Percentiles rank a stretch among this genome's conserved stretches.
Evolutionary conservation across 1,140 invertebrate species (phyloP).

Genomic region (Drosophila erecta): DNA sequence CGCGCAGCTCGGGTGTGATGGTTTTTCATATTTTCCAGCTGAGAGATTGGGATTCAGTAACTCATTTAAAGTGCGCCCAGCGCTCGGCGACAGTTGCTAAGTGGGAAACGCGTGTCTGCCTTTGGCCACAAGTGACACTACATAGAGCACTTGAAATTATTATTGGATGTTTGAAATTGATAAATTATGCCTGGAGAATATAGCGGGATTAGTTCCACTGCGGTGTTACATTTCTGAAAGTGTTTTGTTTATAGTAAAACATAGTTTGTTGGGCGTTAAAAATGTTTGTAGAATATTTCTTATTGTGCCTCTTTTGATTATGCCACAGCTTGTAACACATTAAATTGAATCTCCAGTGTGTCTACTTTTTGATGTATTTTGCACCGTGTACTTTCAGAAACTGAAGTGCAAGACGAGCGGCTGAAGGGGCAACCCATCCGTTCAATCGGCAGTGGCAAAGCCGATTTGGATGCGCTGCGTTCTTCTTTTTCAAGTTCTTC

Average conservation of each 20-base stretch:
- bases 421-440: slow-evolving; percentile 5
- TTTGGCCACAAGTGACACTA: slow-evolving; percentile 54
- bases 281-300: not conserved
- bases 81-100: slow-evolving; percentile 42
- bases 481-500: slow-evolving; percentile 1
- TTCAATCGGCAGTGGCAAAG: slow-evolving; percentile 45
- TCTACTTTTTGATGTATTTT: not conserved
- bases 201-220: not conserved
- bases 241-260: too few species aligned
- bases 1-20: slow-evolving; percentile 24
- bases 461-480: slow-evolving; percentile 63
- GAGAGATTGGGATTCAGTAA: slow-evolving; percentile 29
- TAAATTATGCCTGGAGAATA: not conserved
- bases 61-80: slow-evolving; percentile 44
- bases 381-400: slow-evolving; percentile 31
- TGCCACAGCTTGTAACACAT: too few species aligned
- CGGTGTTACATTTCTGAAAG: too few species aligned
- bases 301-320: too few species aligned
- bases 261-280: too few species aligned
- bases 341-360: too few species aligned
- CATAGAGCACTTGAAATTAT: slow-evolving; percentile 15
- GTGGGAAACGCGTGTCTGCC: slow-evolving; percentile 62
- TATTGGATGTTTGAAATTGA: not conserved
- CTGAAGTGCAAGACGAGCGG: slow-evolving; percentile 39
- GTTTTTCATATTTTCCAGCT: slow-evolving; percentile 71